Evolutionary conservation across 2,113 vertebrate species (phyloP).

Genomic region (Lichenostomus cassidix): DNA sequence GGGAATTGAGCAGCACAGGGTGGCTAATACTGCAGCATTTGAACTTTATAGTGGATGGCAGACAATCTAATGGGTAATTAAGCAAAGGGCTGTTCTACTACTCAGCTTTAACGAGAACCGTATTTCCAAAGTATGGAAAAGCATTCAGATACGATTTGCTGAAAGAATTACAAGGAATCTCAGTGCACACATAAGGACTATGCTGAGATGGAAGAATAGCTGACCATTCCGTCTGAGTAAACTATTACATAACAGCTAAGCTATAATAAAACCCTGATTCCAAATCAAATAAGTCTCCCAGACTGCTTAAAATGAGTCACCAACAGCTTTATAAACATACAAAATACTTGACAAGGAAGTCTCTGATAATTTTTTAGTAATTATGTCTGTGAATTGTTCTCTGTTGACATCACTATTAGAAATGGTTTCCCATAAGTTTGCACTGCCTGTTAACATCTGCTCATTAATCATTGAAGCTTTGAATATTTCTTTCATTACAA

Average conservation of each 20-base stretch:
- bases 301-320: constrained; percentile 84
- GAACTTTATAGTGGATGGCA: not conserved
- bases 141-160: constrained; percentile 66
- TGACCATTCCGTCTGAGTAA: constrained; percentile 74
- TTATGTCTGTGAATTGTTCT: constrained; percentile 87
- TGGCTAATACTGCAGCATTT: not conserved
- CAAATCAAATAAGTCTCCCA: constrained; percentile 87
- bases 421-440: constrained; percentile 84
- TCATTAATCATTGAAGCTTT: constrained; percentile 82
- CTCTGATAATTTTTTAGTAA: constrained; percentile 87
- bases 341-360: constrained; percentile 87
- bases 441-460: constrained; percentile 82
- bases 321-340: constrained; percentile 85
- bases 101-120: constrained; percentile 23
- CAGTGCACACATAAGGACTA: constrained; percentile 55
- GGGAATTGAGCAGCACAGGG: not conserved
- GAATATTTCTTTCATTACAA: constrained; percentile 76
- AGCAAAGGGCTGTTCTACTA: not conserved
- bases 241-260: constrained; percentile 84
- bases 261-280: constrained; percentile 82
- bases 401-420: constrained; percentile 85
- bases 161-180: constrained; percentile 71
- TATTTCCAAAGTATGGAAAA: constrained; percentile 62
- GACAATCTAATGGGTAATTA: constrained; percentile 13
- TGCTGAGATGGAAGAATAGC: constrained; percentile 75